Evolutionary conservation across 1,140 invertebrate genomes (phyloP), one percentile per base, ranked within the genome.

Genomic region (Brachionus manjavacas): DNA sequence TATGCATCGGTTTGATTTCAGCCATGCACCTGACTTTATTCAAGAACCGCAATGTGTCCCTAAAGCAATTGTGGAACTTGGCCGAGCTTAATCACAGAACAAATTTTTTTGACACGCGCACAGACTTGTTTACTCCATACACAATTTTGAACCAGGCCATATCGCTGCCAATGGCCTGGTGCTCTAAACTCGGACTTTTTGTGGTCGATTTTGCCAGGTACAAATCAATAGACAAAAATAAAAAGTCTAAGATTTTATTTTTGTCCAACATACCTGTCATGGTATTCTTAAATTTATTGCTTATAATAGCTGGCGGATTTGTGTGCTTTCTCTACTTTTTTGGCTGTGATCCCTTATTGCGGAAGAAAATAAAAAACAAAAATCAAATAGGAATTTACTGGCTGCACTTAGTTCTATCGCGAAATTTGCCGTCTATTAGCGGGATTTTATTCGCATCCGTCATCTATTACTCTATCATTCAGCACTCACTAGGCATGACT

Each of bases 231-330:
- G 72, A 76, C 4, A 46, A 12, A 12, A 76, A 49, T 4, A 76
- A 28, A 76, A 76, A 76, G 41, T 76, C 72, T 28, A 76, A 76
- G 52, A 49, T 76, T 76, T 76, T 76, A 49, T 76, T 76, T 49
- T 35, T 76, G 11, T 76, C 72, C 3, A 76, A 76, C 23, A 76
- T 76, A 49, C 72, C 72, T 28, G 43, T 49, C 9, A 76, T 76
- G 72, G 25, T 76, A 14, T 49, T 76, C 25, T 46, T 76, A 49
- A 76, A 76, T 76, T 76, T 76, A 12, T 4, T 76, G 9, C 23
- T 76, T 31, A 25, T 76, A 28, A 49, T 76, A 11, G 39, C 41
- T 14, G 72, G 72, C 2, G 72, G 72, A 25, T 35, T 76, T 20
- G 41, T 76, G 23, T 76, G 72, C 41, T 76, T 76, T 76, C 11